Conservation (phyloP, 2,888 invertebrate genomes). For the Phyllotreta striolata region DNA sequence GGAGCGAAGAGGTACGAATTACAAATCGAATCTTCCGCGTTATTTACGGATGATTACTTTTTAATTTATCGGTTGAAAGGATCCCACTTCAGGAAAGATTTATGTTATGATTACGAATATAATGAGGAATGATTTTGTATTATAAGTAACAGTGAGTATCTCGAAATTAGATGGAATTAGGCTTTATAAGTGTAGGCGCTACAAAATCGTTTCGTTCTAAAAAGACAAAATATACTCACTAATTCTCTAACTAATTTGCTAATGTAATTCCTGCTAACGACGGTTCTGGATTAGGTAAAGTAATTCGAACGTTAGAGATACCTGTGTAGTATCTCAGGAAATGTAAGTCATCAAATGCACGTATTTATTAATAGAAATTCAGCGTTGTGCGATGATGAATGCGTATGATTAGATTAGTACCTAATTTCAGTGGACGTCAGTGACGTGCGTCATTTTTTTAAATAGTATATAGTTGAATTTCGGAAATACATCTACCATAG, state of each 20-base stretch:
- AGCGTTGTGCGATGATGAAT: constrained; percentile 38
- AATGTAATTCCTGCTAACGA: too few species aligned
- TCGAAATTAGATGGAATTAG: constrained; percentile 1
- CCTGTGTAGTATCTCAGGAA: constrained; percentile 37
- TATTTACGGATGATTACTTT: constrained; percentile 33
- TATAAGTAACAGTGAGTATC: constrained; percentile 2
- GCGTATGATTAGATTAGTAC: too few species aligned
- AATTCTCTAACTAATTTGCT: too few species aligned
- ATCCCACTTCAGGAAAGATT: constrained; percentile 30
- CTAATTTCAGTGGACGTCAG: too few species aligned
- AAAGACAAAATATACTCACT: too few species aligned
- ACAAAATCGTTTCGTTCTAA: too few species aligned
- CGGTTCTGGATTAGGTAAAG: too few species aligned
- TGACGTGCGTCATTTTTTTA: too few species aligned
- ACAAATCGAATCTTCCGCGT: constrained; percentile 11
- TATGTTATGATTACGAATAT: constrained; percentile 26
- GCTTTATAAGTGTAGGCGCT: too few species aligned
- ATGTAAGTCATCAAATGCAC: constrained; percentile 43
- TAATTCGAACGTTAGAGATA: too few species aligned
- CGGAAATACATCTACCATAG: too few species aligned
- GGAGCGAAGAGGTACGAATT: background rate
- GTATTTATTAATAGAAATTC: constrained; percentile 44
- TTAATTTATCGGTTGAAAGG: constrained; percentile 34
- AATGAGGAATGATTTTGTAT: constrained; percentile 15
- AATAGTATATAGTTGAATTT: too few species aligned